Evolutionary conservation across 2,113 vertebrate genomes (phyloP).

Genomic region (Mandrillus leucophaeus): DNA sequence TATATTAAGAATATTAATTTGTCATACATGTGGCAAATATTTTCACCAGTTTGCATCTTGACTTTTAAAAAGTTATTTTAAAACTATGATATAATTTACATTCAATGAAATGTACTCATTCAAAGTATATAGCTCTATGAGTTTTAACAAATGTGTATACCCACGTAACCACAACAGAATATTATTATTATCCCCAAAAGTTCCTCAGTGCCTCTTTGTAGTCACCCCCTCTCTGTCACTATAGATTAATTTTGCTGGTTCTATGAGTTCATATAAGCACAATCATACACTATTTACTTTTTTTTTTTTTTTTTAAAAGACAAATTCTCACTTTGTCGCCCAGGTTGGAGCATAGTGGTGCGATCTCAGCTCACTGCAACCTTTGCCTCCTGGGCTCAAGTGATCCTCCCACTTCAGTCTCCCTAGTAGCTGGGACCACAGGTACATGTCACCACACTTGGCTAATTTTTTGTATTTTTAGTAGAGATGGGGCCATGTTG

Average conservation of each 20-base stretch:
- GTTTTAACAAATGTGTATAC: conserved; percentile 17
- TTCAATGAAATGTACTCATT: background rate
- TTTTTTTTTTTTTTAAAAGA: background rate
- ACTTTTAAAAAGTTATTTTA: background rate
- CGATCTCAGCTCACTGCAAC: too few species aligned
- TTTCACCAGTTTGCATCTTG: conserved; percentile 22
- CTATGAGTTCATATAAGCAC: conserved; percentile 16
- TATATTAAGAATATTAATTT: background rate
- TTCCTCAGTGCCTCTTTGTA: background rate
- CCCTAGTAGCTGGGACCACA: too few species aligned
- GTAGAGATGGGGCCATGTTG: too few species aligned
- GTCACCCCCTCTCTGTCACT: background rate
- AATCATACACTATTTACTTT: background rate
- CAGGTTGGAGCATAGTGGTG: too few species aligned
- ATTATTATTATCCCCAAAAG: background rate
- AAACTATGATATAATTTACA: conserved; percentile 8
- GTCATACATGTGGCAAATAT: background rate
- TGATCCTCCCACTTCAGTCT: too few species aligned
- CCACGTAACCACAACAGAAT: background rate
- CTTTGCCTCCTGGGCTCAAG: too few species aligned
- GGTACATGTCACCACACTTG: too few species aligned
- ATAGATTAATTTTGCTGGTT: background rate
- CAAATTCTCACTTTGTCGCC: too few species aligned
- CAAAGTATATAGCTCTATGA: background rate
- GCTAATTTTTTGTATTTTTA: too few species aligned